Evolutionary conservation across 1,140 invertebrate genomes (phyloP), one percentile per base, ranked within the genome.

Genomic region (Diploscapter pachys): DNA sequence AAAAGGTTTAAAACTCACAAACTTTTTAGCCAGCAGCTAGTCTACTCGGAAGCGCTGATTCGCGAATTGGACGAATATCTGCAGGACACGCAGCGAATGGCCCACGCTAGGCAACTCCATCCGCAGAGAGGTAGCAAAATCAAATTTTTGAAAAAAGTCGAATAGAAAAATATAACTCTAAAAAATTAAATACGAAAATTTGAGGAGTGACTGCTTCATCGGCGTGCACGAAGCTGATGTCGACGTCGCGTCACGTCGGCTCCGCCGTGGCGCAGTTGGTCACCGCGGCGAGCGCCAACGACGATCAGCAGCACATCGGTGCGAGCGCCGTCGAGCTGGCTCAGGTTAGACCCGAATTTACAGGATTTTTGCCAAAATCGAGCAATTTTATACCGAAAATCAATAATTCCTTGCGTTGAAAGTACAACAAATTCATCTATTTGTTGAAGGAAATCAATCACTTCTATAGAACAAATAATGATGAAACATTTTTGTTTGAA

Each of bases 261-360:
- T 89, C 89, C 5, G 87, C 88, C 6, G 90, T 95, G 82, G 92
- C 93, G 8, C 92, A 93, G 80, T 85, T 97, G 51, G 86, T 95
- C 9, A 93, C 92, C 13, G 93, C 93, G 9, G 31, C 31, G 31
- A 92, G 93, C 8, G 89, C 90, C 68, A 92, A 88, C 82, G 91
- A 91, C 56, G 93, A 94, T 85, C 90, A 92, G 73, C 90, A 90
- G 75, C 93, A 93, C 84, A 92, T 92, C 0, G 92, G 92, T 3
- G 90, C 91, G 72, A 92, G 92, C 8, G 92, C 92, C 3, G 86
- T 91, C 62, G 92, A 94, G 81, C 92, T 91, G 0, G 91, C 92
- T 0, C 89, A 91, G 76, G 90, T 31, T 31, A 31, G 31, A 31
- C 31, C 31, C 31, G 31, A 31, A 31, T 31, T 31, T 0, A 31